Base-by-base conservation (phyloP, 2,113 vertebrate species). In the Thinocorus orbignyianus region DNA sequence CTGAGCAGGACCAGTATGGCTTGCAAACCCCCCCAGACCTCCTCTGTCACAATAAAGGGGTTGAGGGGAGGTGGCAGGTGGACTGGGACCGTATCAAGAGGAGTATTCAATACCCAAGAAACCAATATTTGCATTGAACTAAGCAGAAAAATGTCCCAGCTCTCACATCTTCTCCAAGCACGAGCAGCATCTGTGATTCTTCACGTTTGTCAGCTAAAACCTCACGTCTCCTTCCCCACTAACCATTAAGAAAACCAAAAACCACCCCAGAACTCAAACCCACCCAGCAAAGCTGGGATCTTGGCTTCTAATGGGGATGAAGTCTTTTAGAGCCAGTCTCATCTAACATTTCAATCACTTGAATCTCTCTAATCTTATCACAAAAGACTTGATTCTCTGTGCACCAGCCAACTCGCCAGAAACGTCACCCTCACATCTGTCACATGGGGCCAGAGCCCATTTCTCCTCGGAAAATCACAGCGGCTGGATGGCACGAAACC, bases 291-390 rank as follows among this genome's bases (percentile, higher is more conserved):
- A 85, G 86, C 86, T 81, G 77, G 70, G 88, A 93, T 94, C 88
- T 90, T 86, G 78, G 92, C 90, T 95, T 78, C 91, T 92, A 90
- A 76, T 20, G 58, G 85, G 80, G 89, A 92, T 88, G 92, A 95
- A 90, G 80, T 51, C 86, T 71, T 90, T 74, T 9, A 8, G 46
- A 91, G 83, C 68, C 71, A 11, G 86, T 88, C 94, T 96, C 94
- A 93, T 93, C 93, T 81, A 82, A 77, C 94, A 20, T 92, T 95
- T 95, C 97, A 96, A 95, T 97, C 95, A 78, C 88, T 88, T 20
- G 71, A 95, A 74, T 70, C 91, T 94, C 94, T 97, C 94, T 97
- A 91, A 97, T 96, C 96, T 97, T 86, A 94, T 84, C 91, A 92
- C 93, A 91, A 83, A 96, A 92, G 87, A 94, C 81, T 93, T 35